Conservation (phyloP, 2,888 invertebrate species). For the Pantelozetes paolii region DNA sequence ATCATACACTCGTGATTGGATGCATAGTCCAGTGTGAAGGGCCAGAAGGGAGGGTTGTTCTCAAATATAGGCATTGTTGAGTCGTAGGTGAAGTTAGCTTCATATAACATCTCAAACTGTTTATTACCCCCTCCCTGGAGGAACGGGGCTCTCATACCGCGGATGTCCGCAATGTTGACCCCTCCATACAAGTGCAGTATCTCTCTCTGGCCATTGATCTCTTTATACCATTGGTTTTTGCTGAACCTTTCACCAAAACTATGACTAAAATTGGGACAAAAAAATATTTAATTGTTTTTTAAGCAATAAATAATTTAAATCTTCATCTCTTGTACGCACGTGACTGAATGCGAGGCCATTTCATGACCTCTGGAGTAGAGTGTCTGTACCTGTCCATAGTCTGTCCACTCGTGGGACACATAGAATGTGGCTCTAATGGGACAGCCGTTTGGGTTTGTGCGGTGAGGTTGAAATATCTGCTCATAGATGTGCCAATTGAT, state of each 20-base stretch:
- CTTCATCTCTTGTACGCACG: slow-evolving; percentile 49
- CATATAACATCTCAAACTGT: slow-evolving; percentile 95
- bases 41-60: slow-evolving; percentile 90
- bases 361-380: slow-evolving; percentile 91
- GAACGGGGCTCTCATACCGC: slow-evolving; percentile 94
- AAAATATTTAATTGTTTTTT: not conserved
- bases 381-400: slow-evolving; percentile 95
- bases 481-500: slow-evolving; percentile 85
- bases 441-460: slow-evolving; percentile 57
- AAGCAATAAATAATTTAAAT: not conserved
- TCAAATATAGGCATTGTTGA: slow-evolving; percentile 93
- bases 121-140: slow-evolving; percentile 87
- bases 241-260: slow-evolving; percentile 93
- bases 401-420: slow-evolving; percentile 98
- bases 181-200: slow-evolving; percentile 78
- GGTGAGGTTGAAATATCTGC: slow-evolving; percentile 56
- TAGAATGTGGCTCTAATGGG: slow-evolving; percentile 77
- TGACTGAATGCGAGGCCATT: slow-evolving; percentile 92
- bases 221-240: slow-evolving; percentile 89
- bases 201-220: slow-evolving; percentile 89
- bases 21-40: slow-evolving; percentile 91
- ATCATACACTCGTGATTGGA: slow-evolving; percentile 95
- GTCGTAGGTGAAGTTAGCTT: slow-evolving; percentile 91
- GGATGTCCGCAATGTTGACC: slow-evolving; percentile 80
- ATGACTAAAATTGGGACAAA: slow-evolving; percentile 60